Percentiles rank a stretch among this genome's conserved stretches.
Evolutionary conservation across 2,888 invertebrate genomes (phyloP).

Genomic region (Elegia similella): DNA sequence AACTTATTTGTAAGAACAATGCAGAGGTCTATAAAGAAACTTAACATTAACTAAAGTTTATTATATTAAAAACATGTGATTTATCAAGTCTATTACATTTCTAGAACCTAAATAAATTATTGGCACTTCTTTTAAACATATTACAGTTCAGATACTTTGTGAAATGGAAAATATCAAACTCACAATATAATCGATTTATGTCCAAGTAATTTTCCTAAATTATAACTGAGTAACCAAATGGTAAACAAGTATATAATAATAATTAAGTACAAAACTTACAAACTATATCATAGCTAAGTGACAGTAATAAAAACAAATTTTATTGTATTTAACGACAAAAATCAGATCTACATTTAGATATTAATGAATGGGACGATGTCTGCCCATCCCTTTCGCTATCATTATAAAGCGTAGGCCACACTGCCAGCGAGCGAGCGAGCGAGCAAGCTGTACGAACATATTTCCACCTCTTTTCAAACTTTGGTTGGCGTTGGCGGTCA

Average conservation of each 20-base stretch:
- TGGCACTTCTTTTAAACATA: neutral
- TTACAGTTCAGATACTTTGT: neutral
- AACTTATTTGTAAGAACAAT: too few species aligned
- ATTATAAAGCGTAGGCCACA: too few species aligned
- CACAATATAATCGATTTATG: neutral
- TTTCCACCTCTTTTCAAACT: too few species aligned
- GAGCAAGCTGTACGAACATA: too few species aligned
- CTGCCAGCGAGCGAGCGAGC: too few species aligned
- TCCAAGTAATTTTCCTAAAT: neutral
- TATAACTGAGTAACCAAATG: slow-evolving; percentile 11
- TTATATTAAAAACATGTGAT: neutral
- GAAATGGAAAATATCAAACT: neutral
- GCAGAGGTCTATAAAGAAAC: neutral
- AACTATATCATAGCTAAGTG: slow-evolving; percentile 1
- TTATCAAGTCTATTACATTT: neutral
- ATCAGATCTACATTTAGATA: too few species aligned
- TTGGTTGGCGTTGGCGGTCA: too few species aligned
- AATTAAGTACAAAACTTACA: slow-evolving; percentile 22
- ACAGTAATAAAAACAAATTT: neutral
- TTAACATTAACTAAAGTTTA: neutral
- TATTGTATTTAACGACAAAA: too few species aligned
- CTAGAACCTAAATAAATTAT: neutral
- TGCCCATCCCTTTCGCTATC: too few species aligned
- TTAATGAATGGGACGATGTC: too few species aligned
- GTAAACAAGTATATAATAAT: neutral